phyloP scores from a whole-genome alignment of 2,888 invertebrate species.

The Steinernema carpocapsae region DNA sequence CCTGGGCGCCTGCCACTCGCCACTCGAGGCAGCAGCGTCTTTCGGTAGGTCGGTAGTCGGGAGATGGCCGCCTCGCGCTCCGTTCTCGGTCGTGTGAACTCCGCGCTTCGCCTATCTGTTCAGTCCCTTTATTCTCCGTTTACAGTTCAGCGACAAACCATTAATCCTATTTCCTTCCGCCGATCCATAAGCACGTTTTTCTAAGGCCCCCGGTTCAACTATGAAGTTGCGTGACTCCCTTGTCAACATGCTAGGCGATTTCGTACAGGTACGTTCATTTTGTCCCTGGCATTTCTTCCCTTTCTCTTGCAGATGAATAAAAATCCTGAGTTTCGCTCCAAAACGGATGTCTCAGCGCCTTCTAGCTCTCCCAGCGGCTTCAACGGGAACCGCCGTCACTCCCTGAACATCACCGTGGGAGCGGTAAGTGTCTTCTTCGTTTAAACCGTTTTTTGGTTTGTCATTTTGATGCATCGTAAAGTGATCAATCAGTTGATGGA shows the following conservation, averaged over 20 bases:
- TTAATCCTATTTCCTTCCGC: no score
- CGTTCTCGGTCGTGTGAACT: neutral
- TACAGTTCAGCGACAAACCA: no score
- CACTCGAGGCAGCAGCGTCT: neutral
- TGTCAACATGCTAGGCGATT: slow-evolving; percentile 44
- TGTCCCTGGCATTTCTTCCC: no score
- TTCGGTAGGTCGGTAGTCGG: slow-evolving; percentile 9
- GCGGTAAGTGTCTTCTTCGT: slow-evolving; percentile 37
- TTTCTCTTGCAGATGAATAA: no score
- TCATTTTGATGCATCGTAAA: neutral
- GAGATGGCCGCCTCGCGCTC: neutral
- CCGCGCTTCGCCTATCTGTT: no score
- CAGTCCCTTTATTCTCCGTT: no score
- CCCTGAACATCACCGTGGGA: slow-evolving; percentile 49
- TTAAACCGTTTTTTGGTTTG: neutral
- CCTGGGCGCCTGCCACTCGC: neutral
- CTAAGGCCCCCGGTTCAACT: no score
- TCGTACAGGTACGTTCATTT: no score
- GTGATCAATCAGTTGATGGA: neutral
- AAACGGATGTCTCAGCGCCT: slow-evolving; percentile 38
- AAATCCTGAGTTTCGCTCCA: slow-evolving; percentile 46
- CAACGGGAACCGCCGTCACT: slow-evolving; percentile 40
- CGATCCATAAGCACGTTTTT: no score
- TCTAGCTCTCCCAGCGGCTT: neutral
- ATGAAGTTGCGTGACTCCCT: no score